These are phyloP conservation scores for Holacanthella duospinosa DNA, from an alignment of 2,888 invertebrate genomes.

Conservation along the genomic window DNA sequence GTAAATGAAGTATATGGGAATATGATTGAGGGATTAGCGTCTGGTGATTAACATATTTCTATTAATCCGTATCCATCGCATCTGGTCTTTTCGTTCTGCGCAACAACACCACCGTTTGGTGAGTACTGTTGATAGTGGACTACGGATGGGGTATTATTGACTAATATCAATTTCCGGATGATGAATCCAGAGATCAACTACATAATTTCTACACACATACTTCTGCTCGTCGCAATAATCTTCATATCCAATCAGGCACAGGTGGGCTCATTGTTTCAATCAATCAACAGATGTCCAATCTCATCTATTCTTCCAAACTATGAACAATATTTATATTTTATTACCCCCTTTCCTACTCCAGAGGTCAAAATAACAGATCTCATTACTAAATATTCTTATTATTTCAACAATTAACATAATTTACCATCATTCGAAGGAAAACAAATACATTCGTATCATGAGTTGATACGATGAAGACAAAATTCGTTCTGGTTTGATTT, in stretches of 20 bases:
- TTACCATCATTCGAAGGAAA: background rate
- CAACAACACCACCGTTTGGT: too few relatives aligned
- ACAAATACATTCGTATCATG: too few relatives aligned
- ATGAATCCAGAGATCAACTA: background rate
- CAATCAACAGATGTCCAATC: background rate
- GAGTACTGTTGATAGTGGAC: too few relatives aligned
- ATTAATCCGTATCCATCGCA: background rate
- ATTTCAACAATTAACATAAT: background rate
- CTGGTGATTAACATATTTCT: background rate
- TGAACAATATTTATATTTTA: background rate
- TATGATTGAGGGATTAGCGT: background rate
- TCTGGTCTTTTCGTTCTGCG: background rate
- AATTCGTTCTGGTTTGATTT: too few relatives aligned
- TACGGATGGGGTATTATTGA: background rate
- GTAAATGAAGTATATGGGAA: background rate
- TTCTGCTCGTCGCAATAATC: background rate
- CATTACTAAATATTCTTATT: too few relatives aligned
- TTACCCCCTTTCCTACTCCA: background rate
- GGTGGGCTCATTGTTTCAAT: background rate
- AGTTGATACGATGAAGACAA: too few relatives aligned
- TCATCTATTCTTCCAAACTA: background rate
- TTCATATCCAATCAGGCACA: background rate
- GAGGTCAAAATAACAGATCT: background rate
- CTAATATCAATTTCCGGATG: background rate
- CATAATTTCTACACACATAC: background rate